A percentile compares a stretch with the other conserved stretches of the same genome.
Evolutionary conservation across 2,113 vertebrate species (phyloP).

Genomic region (Catharus fuscescens): DNA sequence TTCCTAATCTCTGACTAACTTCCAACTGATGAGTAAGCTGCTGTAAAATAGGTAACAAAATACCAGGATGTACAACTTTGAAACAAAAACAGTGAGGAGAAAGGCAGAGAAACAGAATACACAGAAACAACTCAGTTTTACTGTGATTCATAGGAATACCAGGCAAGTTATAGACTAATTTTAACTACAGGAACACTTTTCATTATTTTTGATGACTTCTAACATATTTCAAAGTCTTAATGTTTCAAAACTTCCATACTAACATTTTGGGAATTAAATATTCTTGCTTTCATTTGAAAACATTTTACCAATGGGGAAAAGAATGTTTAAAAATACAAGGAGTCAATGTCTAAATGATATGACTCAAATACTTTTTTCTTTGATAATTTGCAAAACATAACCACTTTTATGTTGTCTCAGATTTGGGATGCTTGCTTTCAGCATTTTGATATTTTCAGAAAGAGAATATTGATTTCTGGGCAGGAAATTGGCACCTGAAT

Average conservation of each 20-base stretch:
- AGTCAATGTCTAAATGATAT: neutral
- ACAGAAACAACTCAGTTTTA: neutral
- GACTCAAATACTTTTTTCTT: neutral
- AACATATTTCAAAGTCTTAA: neutral
- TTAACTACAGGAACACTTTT: neutral
- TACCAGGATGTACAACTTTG: neutral
- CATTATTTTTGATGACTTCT: neutral
- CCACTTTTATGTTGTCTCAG: neutral
- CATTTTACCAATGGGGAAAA: neutral
- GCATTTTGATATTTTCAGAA: neutral
- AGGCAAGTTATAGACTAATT: neutral
- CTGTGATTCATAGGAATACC: neutral
- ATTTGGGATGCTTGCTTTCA: neutral
- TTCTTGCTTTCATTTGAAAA: neutral
- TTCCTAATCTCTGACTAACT: slow-evolving; percentile 77
- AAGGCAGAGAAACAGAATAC: neutral
- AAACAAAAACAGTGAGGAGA: neutral
- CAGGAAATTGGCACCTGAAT: neutral
- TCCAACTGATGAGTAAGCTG: slow-evolving; percentile 67
- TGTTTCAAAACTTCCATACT: neutral
- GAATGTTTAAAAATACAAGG: neutral
- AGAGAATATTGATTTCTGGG: neutral
- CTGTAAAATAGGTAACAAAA: slow-evolving; percentile 27
- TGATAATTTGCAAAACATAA: neutral
- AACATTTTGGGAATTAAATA: neutral